phyloP scores from a whole-genome alignment of 2,888 invertebrate genomes.

The Chaetogeoica ovagalla region DNA sequence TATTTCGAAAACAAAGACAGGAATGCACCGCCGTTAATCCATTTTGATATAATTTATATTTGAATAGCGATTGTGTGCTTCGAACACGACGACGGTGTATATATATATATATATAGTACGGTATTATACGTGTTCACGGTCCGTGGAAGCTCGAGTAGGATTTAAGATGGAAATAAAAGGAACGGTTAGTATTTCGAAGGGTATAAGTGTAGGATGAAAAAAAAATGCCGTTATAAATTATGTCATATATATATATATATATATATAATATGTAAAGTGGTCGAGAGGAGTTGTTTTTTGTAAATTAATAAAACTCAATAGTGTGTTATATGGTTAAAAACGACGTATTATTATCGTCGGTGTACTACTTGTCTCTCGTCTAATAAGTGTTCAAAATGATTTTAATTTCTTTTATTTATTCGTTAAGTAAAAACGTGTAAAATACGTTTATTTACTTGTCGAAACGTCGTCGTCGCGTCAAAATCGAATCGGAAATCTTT shows the following conservation, averaged over 20 bases:
- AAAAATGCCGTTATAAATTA: constrained; percentile 4
- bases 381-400: no score
- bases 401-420: no score
- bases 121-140: constrained; percentile 38
- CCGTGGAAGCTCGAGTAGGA: constrained; percentile 38
- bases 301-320: neutral
- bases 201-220: neutral
- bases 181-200: constrained; percentile 38
- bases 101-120: no score
- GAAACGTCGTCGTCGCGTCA: no score
- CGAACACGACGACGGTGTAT: neutral
- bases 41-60: constrained; percentile 36
- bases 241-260: neutral
- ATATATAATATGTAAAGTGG: no score
- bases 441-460: no score
- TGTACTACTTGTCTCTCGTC: no score
- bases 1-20: constrained; percentile 14
- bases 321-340: neutral
- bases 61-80: constrained; percentile 31
- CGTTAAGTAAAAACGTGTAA: no score
- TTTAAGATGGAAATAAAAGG: constrained; percentile 34
- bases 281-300: neutral
- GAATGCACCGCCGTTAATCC: constrained; percentile 13
- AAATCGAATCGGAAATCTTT: no score
- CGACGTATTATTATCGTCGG: no score